These are phyloP conservation scores for Drosophila sp. DNA, from an alignment of 1,140 invertebrate genomes.

Conservation along the genomic window DNA sequence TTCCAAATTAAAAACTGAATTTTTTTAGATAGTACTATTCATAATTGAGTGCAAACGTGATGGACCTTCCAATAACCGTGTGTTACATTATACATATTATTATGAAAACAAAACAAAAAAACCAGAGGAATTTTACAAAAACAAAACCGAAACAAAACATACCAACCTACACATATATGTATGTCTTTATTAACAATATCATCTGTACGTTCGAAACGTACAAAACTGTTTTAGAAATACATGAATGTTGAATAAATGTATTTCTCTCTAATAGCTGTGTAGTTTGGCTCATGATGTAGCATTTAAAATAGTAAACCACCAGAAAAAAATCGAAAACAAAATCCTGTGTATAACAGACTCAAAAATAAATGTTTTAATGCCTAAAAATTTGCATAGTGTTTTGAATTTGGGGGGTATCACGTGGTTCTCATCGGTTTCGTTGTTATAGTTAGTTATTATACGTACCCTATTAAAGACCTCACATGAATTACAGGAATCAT, in stretches of 20 bases:
- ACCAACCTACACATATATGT: conserved; percentile 60
- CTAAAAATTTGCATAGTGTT: neutral
- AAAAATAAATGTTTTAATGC: conserved; percentile 69
- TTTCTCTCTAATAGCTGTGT: conserved; percentile 45
- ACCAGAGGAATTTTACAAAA: conserved; percentile 61
- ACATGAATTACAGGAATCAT: neutral
- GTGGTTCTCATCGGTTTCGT: neutral
- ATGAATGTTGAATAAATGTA: conserved; percentile 28
- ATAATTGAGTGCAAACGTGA: conserved; percentile 60
- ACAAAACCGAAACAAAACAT: conserved; percentile 51
- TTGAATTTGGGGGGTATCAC: neutral
- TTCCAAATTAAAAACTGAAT: conserved; percentile 55
- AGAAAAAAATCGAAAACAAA: conserved; percentile 27
- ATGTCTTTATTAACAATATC: conserved; percentile 58
- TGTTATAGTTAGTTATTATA: neutral
- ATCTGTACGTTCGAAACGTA: conserved; percentile 60
- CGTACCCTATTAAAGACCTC: too few relatives aligned
- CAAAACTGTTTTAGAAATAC: conserved; percentile 61
- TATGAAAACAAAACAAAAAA: conserved; percentile 24
- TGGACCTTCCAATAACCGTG: conserved; percentile 65
- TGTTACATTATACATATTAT: conserved; percentile 66
- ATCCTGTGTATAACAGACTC: conserved; percentile 62
- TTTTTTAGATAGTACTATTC: conserved; percentile 55
- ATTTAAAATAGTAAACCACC: conserved; percentile 74
- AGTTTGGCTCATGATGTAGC: conserved; percentile 66